phyloP scores from a whole-genome alignment of 2,888 invertebrate species.

The Cataglyphis livida region DNA sequence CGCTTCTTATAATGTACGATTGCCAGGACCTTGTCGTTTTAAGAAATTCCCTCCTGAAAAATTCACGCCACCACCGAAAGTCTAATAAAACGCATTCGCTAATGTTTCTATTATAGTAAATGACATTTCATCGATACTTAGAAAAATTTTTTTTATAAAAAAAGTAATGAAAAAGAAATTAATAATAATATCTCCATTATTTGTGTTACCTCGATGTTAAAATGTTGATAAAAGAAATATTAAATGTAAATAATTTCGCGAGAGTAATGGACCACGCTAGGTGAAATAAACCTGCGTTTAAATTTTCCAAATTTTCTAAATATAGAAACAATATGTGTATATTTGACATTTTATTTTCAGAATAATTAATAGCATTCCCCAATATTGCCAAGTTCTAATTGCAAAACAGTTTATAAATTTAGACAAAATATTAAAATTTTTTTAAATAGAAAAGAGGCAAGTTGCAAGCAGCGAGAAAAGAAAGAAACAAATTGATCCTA shows the following conservation, averaged over 20 bases:
- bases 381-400: not conserved
- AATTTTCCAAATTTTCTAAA: not conserved
- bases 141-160: not conserved
- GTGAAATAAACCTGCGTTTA: not conserved
- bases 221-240: not conserved
- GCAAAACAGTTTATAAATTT: not conserved
- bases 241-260: not conserved
- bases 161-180: not conserved
- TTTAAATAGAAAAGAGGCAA: not conserved
- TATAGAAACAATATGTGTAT: not conserved
- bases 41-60: slow-evolving; percentile 18
- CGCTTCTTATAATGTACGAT: slow-evolving; percentile 49
- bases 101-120: not conserved
- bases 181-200: not conserved
- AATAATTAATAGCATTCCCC: not conserved
- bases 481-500: not conserved
- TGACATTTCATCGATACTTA: not conserved
- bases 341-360: not conserved
- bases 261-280: not conserved
- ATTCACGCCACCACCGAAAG: not conserved
- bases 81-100: not conserved
- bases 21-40: slow-evolving; percentile 17
- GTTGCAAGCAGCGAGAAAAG: not conserved
- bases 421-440: not conserved
- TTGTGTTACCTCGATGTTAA: not conserved